Base-by-base conservation (phyloP, 2,113 vertebrate genomes). In the Elaphurus davidianus region DNA sequence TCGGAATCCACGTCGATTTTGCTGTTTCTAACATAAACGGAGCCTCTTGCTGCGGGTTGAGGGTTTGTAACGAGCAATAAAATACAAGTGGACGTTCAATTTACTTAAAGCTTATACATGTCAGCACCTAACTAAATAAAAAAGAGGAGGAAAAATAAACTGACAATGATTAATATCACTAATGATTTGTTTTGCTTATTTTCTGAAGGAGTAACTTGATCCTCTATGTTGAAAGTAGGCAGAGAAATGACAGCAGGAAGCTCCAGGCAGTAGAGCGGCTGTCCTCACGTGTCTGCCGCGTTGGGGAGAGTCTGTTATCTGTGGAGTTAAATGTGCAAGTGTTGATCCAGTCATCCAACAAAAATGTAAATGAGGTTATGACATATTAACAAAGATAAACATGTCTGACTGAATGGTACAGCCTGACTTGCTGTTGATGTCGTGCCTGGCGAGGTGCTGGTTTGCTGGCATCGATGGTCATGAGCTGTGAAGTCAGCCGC, bases 141-240 rank as follows among this genome's bases (percentile, higher is more conserved):
- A 96, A 64, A 62, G 74, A 89, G 87, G 95, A 84, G 16, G 13
- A 59, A 97, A 98, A 98, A 97, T 97, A 98, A 95, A 64, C 33
- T 79, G 81, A 97, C 40, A 89, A n/a, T 85, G 84, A 96, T 98
- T 97, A 97, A 97, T 98, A 98, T 95, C 96, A 96, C 76, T 90
- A 97, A 76, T 98, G 90, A 92, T 30, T 94, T 71, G 54, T 94
- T 97, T 98, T 97, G 13, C 0, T 98, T 97, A 83, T 96, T 98
- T 98, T 98, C 54, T 95, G 64, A 97, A 98, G 64, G 1, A 7
- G 27, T 93, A 83, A 97, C 93, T 94, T 95, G 86, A 98, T 97
- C 97, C 71, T 90, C 62, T 96, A 36, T 88, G 87, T 98, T 98
- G 98, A 98, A 99, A 98, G 98, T 94, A 98, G 97, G 90, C 96